Evolutionary conservation across 2,888 invertebrate genomes (phyloP), one percentile per base, ranked within the genome.

Genomic region (Elmis aenea): DNA sequence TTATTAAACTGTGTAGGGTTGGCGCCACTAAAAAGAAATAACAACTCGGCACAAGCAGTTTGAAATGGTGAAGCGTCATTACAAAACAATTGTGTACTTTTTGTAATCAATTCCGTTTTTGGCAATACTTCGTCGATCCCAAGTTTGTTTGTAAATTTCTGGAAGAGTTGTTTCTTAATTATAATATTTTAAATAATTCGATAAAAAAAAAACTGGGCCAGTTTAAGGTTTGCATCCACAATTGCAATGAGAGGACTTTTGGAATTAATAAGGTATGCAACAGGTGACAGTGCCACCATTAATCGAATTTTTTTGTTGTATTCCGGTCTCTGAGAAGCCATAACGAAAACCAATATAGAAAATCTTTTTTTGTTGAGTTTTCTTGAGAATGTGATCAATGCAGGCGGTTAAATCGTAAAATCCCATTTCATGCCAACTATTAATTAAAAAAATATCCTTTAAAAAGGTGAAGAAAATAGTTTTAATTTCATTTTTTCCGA

Each of bases 341-440:
- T 72, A 0, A 79, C 77, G 66, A 74, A 80, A 58, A 79, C 84
- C 88, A 2, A 83, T 64, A 59, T 83, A 86, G 45, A 76, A 76
- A 1, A 88, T 51, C 38, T 76, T 71, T 1, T 69, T 39, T 10
- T 73, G 70, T 0, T 73, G 70, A 0, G 82, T 81, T 21, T 64
- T 62, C 14, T 62, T 53, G 2, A 78, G 54, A 6, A 81, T 69
- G 57, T 79, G 76, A 57, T 88, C 80, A 13, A 90, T 76, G 72
- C 79, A 81, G 1, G 85, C 82, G 3, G 88, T 85, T 1, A 89
- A 58, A 61, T 91, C 89, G 57, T 77, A 77, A 38, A 70, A 65
- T 0, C 84, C 87, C 62, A 87, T 83, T 56, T 89, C 83, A 59
- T 87, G 81, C 78, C 81, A 88, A 50, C 83, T 83, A 60, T 25